These are phyloP conservation scores for Carcina quercana DNA, from an alignment of 2,888 invertebrate genomes.

Conservation along the genomic window DNA sequence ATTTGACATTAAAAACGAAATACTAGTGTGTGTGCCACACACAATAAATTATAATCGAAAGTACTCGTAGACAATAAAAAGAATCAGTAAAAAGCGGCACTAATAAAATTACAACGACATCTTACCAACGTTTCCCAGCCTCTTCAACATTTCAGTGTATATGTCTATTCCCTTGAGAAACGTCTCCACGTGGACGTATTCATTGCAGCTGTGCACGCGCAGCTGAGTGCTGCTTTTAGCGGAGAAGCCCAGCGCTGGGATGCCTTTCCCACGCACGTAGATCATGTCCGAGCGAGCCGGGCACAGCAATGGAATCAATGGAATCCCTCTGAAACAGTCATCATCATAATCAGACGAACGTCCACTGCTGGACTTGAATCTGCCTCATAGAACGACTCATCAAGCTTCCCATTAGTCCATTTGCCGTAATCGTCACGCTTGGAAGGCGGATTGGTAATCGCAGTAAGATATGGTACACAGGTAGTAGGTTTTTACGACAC, in stretches of 20 bases:
- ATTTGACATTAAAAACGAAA: too few relatives aligned
- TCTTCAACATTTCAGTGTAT: slow-evolving; percentile 25
- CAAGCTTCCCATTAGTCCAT: too few relatives aligned
- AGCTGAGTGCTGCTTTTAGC: slow-evolving; percentile 30
- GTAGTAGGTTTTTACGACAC: too few relatives aligned
- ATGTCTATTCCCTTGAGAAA: slow-evolving; percentile 43
- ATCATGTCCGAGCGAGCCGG: slow-evolving; percentile 48
- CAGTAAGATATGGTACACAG: slow-evolving; percentile 1
- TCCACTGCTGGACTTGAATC: too few relatives aligned
- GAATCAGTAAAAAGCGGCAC: too few relatives aligned
- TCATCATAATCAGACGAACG: too few relatives aligned
- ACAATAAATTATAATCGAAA: too few relatives aligned
- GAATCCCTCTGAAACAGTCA: slow-evolving; percentile 36
- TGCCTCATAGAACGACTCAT: too few relatives aligned
- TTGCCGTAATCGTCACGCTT: too few relatives aligned
- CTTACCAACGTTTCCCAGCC: slow-evolving; percentile 19
- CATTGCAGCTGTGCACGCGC: slow-evolving; percentile 33
- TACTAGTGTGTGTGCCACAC: too few relatives aligned
- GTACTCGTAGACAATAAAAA: too few relatives aligned
- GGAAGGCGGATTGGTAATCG: too few relatives aligned
- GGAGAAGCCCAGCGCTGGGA: slow-evolving; percentile 47
- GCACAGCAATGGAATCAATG: slow-evolving; percentile 31
- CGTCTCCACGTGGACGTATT: slow-evolving; percentile 36
- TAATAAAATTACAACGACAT: background rate
- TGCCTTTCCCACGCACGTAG: slow-evolving; percentile 33